Evolutionary conservation across 2,888 invertebrate genomes (phyloP).

Genomic region (Tridacna crocea): DNA sequence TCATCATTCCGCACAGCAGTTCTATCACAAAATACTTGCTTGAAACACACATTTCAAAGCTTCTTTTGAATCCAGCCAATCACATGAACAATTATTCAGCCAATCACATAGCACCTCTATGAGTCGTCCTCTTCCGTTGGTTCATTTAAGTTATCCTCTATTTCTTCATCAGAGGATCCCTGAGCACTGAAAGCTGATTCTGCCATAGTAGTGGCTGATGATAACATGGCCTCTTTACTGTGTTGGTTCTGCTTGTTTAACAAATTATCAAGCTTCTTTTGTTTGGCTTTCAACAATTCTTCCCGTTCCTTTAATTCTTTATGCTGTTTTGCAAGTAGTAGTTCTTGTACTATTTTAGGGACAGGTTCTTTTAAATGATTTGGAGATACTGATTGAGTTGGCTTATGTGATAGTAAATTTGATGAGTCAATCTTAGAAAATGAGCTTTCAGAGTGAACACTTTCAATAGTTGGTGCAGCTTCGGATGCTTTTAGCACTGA

Average conservation of each 20-base stretch:
- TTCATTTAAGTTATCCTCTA: slow-evolving; percentile 18
- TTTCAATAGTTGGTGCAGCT: slow-evolving; percentile 13
- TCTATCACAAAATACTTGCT: slow-evolving; percentile 6
- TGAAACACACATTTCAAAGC: background rate
- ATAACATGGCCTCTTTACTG: background rate
- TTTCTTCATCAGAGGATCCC: slow-evolving; percentile 25
- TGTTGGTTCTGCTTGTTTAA: slow-evolving; percentile 13
- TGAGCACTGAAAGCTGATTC: slow-evolving; percentile 29
- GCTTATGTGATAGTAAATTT: slow-evolving; percentile 42
- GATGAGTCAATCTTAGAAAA: slow-evolving; percentile 40
- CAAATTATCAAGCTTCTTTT: slow-evolving; percentile 35
- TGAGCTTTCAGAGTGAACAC: slow-evolving; percentile 10
- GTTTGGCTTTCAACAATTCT: slow-evolving; percentile 45
- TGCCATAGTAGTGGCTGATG: background rate
- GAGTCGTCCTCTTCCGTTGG: slow-evolving; percentile 23
- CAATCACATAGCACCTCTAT: slow-evolving; percentile 21
- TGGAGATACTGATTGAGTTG: slow-evolving; percentile 19
- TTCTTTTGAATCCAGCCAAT: background rate
- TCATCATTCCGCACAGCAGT: background rate
- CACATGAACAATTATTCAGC: background rate
- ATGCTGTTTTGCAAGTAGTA: slow-evolving; percentile 57
- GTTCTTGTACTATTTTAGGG: slow-evolving; percentile 58
- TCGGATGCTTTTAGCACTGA: slow-evolving; percentile 31
- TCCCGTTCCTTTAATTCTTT: slow-evolving; percentile 39
- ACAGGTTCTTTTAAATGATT: slow-evolving; percentile 55